Base-by-base conservation (phyloP, 2,888 invertebrate genomes). In the Eupithecia pulchellata region DNA sequence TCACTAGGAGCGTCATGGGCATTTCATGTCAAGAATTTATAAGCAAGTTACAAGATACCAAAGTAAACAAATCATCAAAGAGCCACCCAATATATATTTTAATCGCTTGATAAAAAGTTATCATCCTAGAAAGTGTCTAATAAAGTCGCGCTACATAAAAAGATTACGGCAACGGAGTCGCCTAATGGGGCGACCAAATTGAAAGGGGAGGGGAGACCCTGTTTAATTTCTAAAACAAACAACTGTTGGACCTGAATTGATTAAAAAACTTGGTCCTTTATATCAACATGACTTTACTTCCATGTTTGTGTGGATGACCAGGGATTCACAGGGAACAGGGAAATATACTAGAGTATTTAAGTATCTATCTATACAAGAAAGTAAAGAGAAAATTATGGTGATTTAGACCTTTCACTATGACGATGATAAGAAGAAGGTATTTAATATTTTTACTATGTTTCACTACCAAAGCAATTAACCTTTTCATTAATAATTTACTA, bases 121-220 rank as follows among this genome's bases (percentile, higher is more conserved):
- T 57, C 29, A 17, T 57, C 61, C 2, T n/a, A 32, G 32, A 67
- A 61, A 67, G 67, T 61, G 47, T 32, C 32, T 65, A 71, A 71
- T 71, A 72, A 72, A 72, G 65, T 72, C 65, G 62, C 65, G 69
- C 71, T 63, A 67, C 69, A 64, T 71, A 73, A 75, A 75, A 71
- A 75, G 67, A 75, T 75, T 73, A 67, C 61, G 61, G 5, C 11
- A 25, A 34, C 34, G 69, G 64, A 66, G 63, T 68, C 57, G 64
- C 47, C 61, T 71, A 73, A 75, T 68, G 71, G 69, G 68, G 68
- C 66, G 67, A 32, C 39, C 32, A 64, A 71, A 71, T 68, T 68
- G 64, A 32, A 68, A 68, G 66, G 67, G 64, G 61, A 52, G 62
- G 52, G 36, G 32, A 68, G 61, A 64, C 61, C 34, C 61, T 25